Percentiles rank a stretch among this genome's conserved stretches.
These are phyloP conservation scores for Syngnathus scovelli DNA, from an alignment of 2,113 vertebrate genomes.

Conservation along the genomic window DNA sequence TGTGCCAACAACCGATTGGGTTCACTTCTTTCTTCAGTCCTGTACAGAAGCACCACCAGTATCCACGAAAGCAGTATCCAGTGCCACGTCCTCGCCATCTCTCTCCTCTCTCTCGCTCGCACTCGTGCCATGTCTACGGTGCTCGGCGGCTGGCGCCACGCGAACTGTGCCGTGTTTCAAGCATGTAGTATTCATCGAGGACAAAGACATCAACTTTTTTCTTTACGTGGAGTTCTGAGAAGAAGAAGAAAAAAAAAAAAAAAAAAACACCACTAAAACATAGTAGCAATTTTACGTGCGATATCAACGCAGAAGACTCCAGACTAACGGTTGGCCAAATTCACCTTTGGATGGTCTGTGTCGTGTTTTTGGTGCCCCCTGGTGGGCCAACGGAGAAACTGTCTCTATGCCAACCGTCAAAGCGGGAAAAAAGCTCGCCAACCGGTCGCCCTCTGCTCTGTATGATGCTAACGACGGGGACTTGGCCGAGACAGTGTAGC, in stretches of 20 bases:
- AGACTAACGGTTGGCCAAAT: slow-evolving; percentile 60
- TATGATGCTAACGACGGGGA: slow-evolving; percentile 66
- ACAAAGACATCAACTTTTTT: slow-evolving; percentile 64
- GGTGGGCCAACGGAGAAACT: slow-evolving; percentile 50
- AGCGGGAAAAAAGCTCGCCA: slow-evolving; percentile 54
- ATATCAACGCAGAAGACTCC: slow-evolving; percentile 41
- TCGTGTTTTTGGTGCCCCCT: slow-evolving; percentile 46
- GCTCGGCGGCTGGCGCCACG: slow-evolving; percentile 58
- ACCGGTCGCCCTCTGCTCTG: slow-evolving; percentile 61
- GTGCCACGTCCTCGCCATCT: slow-evolving; percentile 25
- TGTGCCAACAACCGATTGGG: slow-evolving; percentile 7
- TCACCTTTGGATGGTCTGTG: slow-evolving; percentile 56
- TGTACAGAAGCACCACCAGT: slow-evolving; percentile 48
- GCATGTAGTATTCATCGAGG: slow-evolving; percentile 78
- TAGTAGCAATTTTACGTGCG: slow-evolving; percentile 63
- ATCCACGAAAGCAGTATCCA: slow-evolving; percentile 19
- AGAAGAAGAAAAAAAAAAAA: slow-evolving; percentile 46
- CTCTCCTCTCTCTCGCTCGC: slow-evolving; percentile 37
- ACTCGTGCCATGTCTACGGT: slow-evolving; percentile 62
- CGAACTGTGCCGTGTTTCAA: slow-evolving; percentile 73
- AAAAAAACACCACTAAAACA: slow-evolving; percentile 47
- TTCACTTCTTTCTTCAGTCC: slow-evolving; percentile 14
- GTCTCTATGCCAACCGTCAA: slow-evolving; percentile 52
- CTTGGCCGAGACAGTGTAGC: slow-evolving; percentile 32
- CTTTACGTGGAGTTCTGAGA: slow-evolving; percentile 67